Percentiles rank a stretch among this genome's conserved stretches.
Conservation (phyloP, 1,140 invertebrate genomes). For the Heliconius eleuchia region DNA sequence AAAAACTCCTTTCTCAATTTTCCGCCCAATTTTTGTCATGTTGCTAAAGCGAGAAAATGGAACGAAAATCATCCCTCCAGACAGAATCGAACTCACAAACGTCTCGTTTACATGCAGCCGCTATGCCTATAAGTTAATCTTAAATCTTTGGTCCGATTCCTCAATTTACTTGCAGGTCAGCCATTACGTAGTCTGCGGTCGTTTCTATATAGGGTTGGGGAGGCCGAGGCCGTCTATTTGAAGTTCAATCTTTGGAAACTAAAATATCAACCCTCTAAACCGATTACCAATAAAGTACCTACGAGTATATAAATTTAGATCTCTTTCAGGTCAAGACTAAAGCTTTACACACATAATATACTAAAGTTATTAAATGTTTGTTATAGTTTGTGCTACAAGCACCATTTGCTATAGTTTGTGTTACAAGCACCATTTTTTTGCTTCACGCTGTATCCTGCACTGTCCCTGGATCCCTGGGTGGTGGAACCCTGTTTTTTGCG, state of each 20-base stretch:
- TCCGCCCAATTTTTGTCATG: too few relatives aligned
- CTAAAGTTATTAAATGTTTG: neutral
- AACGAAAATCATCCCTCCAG: too few relatives aligned
- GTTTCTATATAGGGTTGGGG: neutral
- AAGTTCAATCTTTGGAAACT: neutral
- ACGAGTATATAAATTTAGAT: neutral
- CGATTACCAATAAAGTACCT: neutral
- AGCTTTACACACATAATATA: neutral
- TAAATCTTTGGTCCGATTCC: conserved; percentile 1
- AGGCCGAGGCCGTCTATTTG: conserved; percentile 18
- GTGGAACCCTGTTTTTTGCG: too few relatives aligned
- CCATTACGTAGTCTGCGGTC: conserved; percentile 11
- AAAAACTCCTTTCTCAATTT: too few relatives aligned
- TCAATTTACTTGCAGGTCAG: conserved; percentile 5
- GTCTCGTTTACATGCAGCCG: too few relatives aligned
- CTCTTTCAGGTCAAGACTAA: neutral
- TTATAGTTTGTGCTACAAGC: too few relatives aligned
- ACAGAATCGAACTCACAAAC: too few relatives aligned
- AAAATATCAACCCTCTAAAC: neutral
- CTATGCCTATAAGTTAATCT: neutral
- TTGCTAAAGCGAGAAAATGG: too few relatives aligned
- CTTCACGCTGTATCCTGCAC: neutral
- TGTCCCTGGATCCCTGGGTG: too few relatives aligned
- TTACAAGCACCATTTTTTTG: neutral
- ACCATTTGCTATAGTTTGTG: too few relatives aligned